Base-by-base conservation (phyloP, 2,113 vertebrate genomes). In the Felis catus region DNA sequence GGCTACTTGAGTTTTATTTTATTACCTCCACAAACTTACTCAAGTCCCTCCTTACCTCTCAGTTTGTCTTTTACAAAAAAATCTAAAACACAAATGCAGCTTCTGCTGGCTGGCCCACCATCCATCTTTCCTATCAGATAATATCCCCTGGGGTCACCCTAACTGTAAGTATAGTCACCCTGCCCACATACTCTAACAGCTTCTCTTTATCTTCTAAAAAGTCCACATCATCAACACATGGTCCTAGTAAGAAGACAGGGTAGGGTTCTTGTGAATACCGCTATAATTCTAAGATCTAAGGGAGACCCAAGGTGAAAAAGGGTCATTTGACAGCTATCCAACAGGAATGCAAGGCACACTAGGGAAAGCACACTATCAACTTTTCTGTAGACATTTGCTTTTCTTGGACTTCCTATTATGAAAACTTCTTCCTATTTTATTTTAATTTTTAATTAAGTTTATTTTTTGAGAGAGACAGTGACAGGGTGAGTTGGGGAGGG, bases 51-150 rank as follows among this genome's bases (percentile, higher is more conserved):
- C 23, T 61, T 51, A 91, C 27, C 33, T 80, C 14, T 70, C 5
- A 58, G 41, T 74, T 68, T 96, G 1, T 74, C 33, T 95, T 91
- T 68, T 90, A 95, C 25, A 4, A 51, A 19, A 98, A 51, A 41
- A 39, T 16, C 61, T 78, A 23, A 61, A 74, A 61, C 7, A 91
- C 55, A 78, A 10, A 6, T 45, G 39, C 23, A 90, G 36, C 6
- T 89, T 70, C 11, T 2, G 51, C 33, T 41, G 39, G 1, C 25
- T 68, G 33, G 13, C 3, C 11, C 39, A 73, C 8, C 68, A 39
- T 73, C 21, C 45, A 76, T 45, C 66, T 66, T 94, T 82, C 41
- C 19, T 15, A n/a, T 41, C 10, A 85, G 55, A 91, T 13, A n/a
- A 25, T 5, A 48, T 58, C 73, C 21, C 31, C 71, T 61, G 88